Evolutionary conservation across 2,113 vertebrate species (phyloP), one percentile per base, ranked within the genome.

Genomic region (Lagenorhynchus albirostris): DNA sequence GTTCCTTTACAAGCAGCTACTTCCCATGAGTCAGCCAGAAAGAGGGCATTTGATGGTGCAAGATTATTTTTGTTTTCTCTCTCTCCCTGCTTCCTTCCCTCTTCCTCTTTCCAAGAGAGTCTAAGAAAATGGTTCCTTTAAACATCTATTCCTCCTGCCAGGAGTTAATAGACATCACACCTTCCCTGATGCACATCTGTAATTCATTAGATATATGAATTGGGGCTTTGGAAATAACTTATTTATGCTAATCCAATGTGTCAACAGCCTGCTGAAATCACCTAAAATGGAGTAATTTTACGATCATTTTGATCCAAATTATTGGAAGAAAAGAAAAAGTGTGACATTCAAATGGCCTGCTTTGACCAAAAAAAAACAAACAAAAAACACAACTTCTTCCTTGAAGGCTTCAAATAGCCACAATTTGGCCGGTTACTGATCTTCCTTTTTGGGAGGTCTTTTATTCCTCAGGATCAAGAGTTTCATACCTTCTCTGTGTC

Each of bases 191-290:
- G 33, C 55, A 94, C 77, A 77, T 82, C 71, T 91, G 94, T 94
- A 86, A 89, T 41, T 94, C 93, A 93, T 95, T 73, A 95, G 53
- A 8, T 31, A 53, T 85, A n/a, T 89, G 47, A 77, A 85, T 79
- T 74, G 55, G 36, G 65, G 41, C 29, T 95, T 96, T 91, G 33
- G 86, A 89, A 94, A 91, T 95, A 94, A 87, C 63, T 95, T 82
- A 98, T 31, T 96, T 84, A 90, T 96, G 77, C 68, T 94, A 97
- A 97, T 89, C 50, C 60, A 95, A 53, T 88, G 55, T 94, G 89
- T 97, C 96, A 94, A 74, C 3, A 13, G 67, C 38, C 65, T 94
- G 76, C 67, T 80, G 41, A 88, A 96, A 92, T 38, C 47, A 76
- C 41, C 87, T 76, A 84, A 91, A 96, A 60, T 95, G n/a, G 63